Evolutionary conservation across 2,113 vertebrate genomes (phyloP).

Genomic region (Tachysurus vachellii): DNA sequence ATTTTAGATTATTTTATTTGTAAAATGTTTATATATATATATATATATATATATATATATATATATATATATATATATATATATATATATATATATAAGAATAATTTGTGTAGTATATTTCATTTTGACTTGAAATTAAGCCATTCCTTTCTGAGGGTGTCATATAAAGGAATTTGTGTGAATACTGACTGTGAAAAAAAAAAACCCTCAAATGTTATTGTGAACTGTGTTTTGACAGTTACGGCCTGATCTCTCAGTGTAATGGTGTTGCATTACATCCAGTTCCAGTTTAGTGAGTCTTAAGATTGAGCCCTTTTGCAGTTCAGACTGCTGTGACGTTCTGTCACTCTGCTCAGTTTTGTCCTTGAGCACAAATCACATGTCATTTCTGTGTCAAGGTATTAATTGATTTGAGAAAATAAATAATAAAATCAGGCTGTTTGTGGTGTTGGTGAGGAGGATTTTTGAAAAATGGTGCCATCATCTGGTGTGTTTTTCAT

Average conservation of each 20-base stretch:
- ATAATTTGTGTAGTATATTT: background rate
- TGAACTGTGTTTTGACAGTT: conserved; percentile 58
- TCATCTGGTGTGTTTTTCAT: conserved; percentile 24
- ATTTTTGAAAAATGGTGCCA: conserved; percentile 39
- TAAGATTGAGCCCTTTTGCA: conserved; percentile 70
- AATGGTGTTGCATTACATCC: conserved; percentile 69
- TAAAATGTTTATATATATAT: no score
- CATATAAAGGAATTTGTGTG: conserved; percentile 51
- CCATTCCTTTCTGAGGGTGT: conserved; percentile 50
- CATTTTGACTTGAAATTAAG: background rate
- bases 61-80: no score
- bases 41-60: no score
- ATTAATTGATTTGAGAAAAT: conserved; percentile 23
- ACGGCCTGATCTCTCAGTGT: conserved; percentile 64
- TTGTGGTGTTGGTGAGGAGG: background rate
- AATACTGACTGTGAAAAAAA: conserved; percentile 51
- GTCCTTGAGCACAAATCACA: conserved; percentile 60
- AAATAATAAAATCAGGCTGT: background rate
- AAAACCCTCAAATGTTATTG: conserved; percentile 56
- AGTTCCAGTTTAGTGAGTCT: conserved; percentile 75
- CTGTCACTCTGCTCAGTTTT: conserved; percentile 63
- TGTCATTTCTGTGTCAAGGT: conserved; percentile 48
- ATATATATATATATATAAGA: no score
- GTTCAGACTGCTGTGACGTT: conserved; percentile 71
- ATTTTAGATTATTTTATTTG: background rate